phyloP scores from a whole-genome alignment of 2,113 vertebrate genomes.

The Crotalus helleri region DNA sequence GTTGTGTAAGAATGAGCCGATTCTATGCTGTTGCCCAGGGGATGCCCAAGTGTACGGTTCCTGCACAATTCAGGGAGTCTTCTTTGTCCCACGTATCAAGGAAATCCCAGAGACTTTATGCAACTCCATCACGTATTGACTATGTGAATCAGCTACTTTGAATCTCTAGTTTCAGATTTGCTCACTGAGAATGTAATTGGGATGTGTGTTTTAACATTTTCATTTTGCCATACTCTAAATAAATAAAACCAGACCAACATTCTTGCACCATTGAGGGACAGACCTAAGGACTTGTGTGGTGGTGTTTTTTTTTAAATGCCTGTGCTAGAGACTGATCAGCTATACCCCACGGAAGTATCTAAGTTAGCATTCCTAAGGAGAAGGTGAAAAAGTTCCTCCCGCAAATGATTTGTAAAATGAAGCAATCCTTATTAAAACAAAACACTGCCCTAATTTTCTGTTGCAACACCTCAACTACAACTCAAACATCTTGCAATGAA shows the following conservation, averaged over 20 bases:
- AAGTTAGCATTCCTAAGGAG: background rate
- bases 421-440: background rate
- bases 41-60: no score
- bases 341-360: no score
- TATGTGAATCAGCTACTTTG: background rate
- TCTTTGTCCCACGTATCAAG: no score
- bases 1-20: background rate
- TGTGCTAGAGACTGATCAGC: background rate
- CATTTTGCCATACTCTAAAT: background rate
- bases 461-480: background rate
- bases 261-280: no score
- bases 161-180: background rate
- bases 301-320: background rate
- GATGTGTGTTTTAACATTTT: background rate
- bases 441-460: background rate
- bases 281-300: background rate
- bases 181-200: background rate
- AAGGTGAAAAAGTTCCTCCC: background rate
- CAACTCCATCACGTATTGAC: background rate
- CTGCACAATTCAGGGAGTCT: no score
- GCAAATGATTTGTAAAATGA: background rate
- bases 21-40: no score
- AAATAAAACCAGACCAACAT: background rate
- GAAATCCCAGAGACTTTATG: background rate
- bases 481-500: background rate